A percentile compares a stretch with the other conserved stretches of the same genome.
Conservation (phyloP, 2,113 vertebrate genomes). For the Chauna torquata region DNA sequence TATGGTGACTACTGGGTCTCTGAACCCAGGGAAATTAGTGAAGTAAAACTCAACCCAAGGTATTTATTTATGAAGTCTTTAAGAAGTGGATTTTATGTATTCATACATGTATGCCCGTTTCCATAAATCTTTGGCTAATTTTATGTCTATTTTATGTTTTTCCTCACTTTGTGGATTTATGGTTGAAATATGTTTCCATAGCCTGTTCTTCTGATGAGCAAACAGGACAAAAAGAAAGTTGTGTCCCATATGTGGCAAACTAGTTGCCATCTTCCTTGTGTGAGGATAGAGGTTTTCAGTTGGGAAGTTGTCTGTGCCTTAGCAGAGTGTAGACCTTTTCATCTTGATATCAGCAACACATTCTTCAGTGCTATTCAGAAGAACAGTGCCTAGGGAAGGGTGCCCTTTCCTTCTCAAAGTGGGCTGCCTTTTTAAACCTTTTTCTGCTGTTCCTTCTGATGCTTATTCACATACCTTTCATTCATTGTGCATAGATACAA, state of each 20-base stretch:
- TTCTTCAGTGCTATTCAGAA: not conserved
- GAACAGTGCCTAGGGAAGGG: not conserved
- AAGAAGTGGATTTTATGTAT: not conserved
- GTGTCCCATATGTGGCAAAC: not conserved
- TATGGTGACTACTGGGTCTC: not conserved
- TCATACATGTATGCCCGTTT: not conserved
- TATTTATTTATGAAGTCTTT: not conserved
- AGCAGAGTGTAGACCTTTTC: not conserved
- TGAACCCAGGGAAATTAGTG: not conserved
- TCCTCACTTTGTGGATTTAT: not conserved
- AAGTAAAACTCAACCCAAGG: not conserved
- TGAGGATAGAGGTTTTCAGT: not conserved
- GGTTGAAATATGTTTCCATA: not conserved
- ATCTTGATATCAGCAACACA: not conserved
- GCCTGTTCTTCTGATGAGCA: not conserved
- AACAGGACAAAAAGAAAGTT: not conserved
- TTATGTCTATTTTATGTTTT: fast-evolving
- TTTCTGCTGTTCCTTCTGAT: not conserved
- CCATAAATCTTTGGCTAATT: not conserved
- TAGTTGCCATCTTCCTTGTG: not conserved
- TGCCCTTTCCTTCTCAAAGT: not conserved
- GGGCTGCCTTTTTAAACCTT: not conserved
- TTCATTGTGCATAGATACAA: not conserved
- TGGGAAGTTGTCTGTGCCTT: not conserved
- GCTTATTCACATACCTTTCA: not conserved